A percentile compares a stretch with the other conserved stretches of the same genome.
phyloP scores from a whole-genome alignment of 2,797 vertebrate species.

The Leptodactylus fallax region DNA sequence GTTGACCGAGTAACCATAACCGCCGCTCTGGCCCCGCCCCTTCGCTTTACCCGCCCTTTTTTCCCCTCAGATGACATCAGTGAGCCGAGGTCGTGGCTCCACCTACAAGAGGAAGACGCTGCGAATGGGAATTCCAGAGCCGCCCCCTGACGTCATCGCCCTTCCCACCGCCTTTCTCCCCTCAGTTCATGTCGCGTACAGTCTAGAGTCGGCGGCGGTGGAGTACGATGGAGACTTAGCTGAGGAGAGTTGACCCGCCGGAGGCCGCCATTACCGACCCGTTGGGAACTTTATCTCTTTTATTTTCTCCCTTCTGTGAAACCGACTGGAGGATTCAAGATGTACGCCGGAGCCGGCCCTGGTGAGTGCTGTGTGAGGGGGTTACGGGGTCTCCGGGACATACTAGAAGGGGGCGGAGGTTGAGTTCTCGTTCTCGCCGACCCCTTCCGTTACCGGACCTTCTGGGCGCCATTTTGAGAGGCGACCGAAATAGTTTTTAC shows the following conservation, averaged over 20 bases:
- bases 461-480: neutral
- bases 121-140: neutral
- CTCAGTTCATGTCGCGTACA: constrained; percentile 52
- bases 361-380: constrained; percentile 42
- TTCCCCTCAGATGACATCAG: constrained; percentile 2
- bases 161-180: constrained; percentile 13
- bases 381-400: constrained; percentile 14
- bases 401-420: neutral
- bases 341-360: constrained; percentile 52
- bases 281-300: neutral
- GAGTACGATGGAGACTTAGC: constrained; percentile 15
- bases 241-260: neutral
- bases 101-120: neutral
- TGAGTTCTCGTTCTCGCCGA: neutral
- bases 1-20: constrained; percentile 56
- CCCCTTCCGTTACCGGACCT: neutral
- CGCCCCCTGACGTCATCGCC: constrained; percentile 23
- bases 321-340: constrained; percentile 16
- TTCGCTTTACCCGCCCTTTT: constrained; percentile 39
- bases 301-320: neutral
- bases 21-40: constrained; percentile 6
- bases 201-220: constrained; percentile 14
- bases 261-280: neutral
- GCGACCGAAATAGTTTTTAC: neutral
- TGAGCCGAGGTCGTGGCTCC: neutral